Evolutionary conservation across 2,888 invertebrate species (phyloP), one percentile per base, ranked within the genome.

Genomic region (Cryptophagus acutangulus): DNA sequence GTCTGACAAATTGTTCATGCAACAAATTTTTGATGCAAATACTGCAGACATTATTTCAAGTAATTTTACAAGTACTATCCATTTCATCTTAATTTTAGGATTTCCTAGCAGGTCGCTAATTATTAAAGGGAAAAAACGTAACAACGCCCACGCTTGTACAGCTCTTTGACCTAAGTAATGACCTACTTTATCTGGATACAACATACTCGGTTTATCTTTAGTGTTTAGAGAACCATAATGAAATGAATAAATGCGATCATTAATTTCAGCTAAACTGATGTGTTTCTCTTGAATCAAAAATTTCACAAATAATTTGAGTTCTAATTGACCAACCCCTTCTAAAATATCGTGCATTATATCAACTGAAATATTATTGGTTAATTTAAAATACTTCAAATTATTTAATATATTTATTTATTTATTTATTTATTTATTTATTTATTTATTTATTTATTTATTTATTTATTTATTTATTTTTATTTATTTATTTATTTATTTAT

Each of bases 301-400:
- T 28, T 35, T 37, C 9, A 48, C 24, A 25, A 47, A 40, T 9
- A 38, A 17, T 30, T 45, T 46, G 6, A 52, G 28, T 39, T 53
- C 50, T 17, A 36, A 41, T 30, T 42, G 51, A 8, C 18, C 42
- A n/a, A 52, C 44, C 9, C 54, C 52, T 36, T 54, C 54, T 13
- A 54, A 24, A n/a, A 53, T 20, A 41, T 54, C 52, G 26, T 53
- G 54, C 52, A 54, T 52, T 16, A 54, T 50, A 33, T 54, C 51
- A 8, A 42, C 46, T 1, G 51, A 39, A 8, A 39, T 36, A 16
- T 34, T 40, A 8, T 43, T 36, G 33, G 28, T 34, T 28, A 28
- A 13, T 15, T 48, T 36, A 43, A 48, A 52, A 39, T 41, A 36
- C 1, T 38, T 38, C 26, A 52, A 37, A 17, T 48, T 36, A 36